Conservation (phyloP, 2,113 vertebrate genomes). For the Epinephelus fuscoguttatus region DNA sequence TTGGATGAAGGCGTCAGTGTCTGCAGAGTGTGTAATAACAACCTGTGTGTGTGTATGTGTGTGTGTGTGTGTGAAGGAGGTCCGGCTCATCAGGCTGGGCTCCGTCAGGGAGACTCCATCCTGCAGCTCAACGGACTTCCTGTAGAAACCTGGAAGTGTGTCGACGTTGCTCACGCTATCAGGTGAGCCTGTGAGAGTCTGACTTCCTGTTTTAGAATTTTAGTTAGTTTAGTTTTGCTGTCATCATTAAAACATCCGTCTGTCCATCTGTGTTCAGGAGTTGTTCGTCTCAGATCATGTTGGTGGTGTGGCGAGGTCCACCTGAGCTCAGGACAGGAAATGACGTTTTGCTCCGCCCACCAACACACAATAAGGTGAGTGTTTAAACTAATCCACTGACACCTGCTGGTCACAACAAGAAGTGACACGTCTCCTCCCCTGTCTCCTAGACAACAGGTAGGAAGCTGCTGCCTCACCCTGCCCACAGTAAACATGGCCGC, state of each 20-base stretch:
- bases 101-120: constrained; percentile 91
- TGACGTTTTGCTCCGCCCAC: constrained; percentile 83
- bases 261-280: constrained; percentile 80
- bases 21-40: too few relatives aligned
- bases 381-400: not conserved
- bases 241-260: too few relatives aligned
- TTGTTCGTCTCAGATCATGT: constrained; percentile 88
- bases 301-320: constrained; percentile 92
- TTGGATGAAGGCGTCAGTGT: not conserved
- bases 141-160: constrained; percentile 95
- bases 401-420: not conserved
- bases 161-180: constrained; percentile 93
- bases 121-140: constrained; percentile 92
- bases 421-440: not conserved
- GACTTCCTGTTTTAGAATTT: not conserved
- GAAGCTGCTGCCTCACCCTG: constrained; percentile 70
- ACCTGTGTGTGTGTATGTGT: too few relatives aligned
- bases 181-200: constrained; percentile 78
- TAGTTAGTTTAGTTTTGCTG: too few relatives aligned
- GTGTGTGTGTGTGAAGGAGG: constrained; percentile 77
- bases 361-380: constrained; percentile 81
- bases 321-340: constrained; percentile 86
- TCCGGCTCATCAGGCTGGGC: constrained; percentile 91
- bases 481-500: constrained; percentile 87
- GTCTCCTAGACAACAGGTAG: constrained; percentile 71